A percentile compares a stretch with the other conserved stretches of the same genome.
These are phyloP conservation scores for Anisognathus igniventris DNA, from an alignment of 2,797 vertebrate genomes.

Conservation along the genomic window DNA sequence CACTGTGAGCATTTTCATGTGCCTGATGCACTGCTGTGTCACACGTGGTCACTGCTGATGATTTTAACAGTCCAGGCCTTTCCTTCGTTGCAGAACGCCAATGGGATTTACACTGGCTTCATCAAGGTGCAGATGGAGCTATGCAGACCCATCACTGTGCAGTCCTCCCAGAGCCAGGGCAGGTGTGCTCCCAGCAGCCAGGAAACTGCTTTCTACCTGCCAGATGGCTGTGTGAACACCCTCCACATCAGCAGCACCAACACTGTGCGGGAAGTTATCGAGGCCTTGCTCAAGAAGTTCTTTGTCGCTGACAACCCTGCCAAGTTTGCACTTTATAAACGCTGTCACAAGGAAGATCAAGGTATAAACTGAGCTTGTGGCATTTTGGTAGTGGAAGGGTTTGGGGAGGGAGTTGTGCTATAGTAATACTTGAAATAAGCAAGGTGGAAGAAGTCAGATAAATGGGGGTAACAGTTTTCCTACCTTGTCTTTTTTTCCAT, in stretches of 20 bases:
- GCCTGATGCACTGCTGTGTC: not conserved
- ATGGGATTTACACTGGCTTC: slow-evolving; percentile 92
- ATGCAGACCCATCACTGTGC: slow-evolving; percentile 84
- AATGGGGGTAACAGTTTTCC: not conserved
- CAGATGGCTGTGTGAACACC: slow-evolving; percentile 82
- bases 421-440: not conserved
- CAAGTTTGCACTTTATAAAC: slow-evolving; percentile 95
- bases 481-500: not conserved
- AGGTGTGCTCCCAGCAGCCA: slow-evolving; percentile 35
- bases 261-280: slow-evolving; percentile 91
- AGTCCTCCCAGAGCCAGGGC: slow-evolving; percentile 53
- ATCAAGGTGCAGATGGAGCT: slow-evolving; percentile 96
- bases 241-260: slow-evolving; percentile 95
- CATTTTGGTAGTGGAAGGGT: not conserved
- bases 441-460: not conserved
- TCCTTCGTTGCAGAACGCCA: slow-evolving; percentile 72
- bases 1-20: not conserved
- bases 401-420: not conserved
- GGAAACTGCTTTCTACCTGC: slow-evolving; percentile 85
- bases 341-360: slow-evolving; percentile 89
- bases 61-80: not conserved
- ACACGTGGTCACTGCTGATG: not conserved
- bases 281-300: slow-evolving; percentile 93
- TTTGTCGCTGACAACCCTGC: slow-evolving; percentile 91
- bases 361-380: slow-evolving; percentile 71